These are phyloP conservation scores for human DNA, from an alignment of 2,113 vertebrate genomes.

Conservation along the genomic window DNA sequence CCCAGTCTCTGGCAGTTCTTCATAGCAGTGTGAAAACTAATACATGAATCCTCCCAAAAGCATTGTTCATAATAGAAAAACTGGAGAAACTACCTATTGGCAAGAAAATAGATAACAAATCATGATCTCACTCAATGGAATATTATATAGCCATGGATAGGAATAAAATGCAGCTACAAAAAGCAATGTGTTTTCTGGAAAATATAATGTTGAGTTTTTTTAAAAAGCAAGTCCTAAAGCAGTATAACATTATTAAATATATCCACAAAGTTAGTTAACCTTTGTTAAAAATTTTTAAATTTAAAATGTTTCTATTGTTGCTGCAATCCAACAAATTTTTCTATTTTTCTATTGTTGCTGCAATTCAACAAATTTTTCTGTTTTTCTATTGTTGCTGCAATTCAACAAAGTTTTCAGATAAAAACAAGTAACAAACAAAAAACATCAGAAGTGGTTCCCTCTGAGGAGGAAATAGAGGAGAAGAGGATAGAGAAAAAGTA, in stretches of 20 bases:
- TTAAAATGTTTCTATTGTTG: not conserved
- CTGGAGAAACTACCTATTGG: not conserved
- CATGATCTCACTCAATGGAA: not conserved
- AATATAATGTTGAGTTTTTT: not conserved
- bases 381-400: not conserved
- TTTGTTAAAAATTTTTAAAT: not conserved
- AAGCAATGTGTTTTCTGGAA: not conserved
- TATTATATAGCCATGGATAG: not conserved
- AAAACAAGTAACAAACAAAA: not conserved
- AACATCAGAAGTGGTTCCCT: not conserved
- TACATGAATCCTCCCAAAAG: not conserved
- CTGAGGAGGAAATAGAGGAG: not conserved
- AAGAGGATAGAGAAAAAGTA: not conserved
- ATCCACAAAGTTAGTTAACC: not conserved
- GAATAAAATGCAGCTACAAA: not conserved
- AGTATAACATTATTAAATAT: not conserved
- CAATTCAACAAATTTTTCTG: not conserved
- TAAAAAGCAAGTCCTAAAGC: not conserved
- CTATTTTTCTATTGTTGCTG: not conserved
- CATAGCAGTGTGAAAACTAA: no score
- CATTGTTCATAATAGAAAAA: not conserved
- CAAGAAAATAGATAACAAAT: not conserved
- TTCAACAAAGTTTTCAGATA: not conserved
- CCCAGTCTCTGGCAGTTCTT: no score
- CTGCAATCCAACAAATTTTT: not conserved